These are phyloP conservation scores for Cyrtorhinus lividipennis DNA, from an alignment of 1,140 invertebrate genomes.

Conservation along the genomic window DNA sequence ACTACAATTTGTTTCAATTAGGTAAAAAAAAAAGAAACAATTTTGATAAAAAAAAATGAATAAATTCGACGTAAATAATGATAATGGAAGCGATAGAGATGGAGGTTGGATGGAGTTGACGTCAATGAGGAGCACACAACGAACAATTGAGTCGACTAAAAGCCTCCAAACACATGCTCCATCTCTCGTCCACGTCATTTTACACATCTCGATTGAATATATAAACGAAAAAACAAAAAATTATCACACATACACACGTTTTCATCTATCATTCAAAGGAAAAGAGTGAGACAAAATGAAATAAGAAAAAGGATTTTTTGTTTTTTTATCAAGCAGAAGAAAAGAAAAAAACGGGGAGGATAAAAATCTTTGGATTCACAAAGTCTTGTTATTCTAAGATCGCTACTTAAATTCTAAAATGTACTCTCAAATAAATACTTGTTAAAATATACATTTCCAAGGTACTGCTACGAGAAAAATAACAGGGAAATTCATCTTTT, in stretches of 20 bases:
- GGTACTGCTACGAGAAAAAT: neutral
- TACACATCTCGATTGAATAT: neutral
- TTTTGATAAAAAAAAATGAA: neutral
- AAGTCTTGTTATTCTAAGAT: conserved; percentile 2
- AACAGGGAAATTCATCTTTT: neutral
- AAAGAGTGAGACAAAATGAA: too few relatives aligned
- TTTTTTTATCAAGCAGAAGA: neutral
- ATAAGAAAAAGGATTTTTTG: neutral
- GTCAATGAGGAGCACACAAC: too few relatives aligned
- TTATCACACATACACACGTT: neutral
- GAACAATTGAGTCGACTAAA: too few relatives aligned
- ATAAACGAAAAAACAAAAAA: neutral
- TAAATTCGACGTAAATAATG: neutral
- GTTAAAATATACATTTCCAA: conserved; percentile 5
- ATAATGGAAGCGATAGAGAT: neutral
- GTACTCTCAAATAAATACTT: conserved; percentile 10
- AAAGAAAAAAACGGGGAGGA: neutral
- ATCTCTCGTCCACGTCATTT: too few relatives aligned
- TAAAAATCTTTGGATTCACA: conserved; percentile 8
- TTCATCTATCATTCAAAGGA: too few relatives aligned
- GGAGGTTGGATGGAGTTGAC: too few relatives aligned
- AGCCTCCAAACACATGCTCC: too few relatives aligned
- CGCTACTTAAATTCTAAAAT: conserved; percentile 1
- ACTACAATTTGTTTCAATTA: neutral
- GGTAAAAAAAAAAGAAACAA: neutral